These are phyloP conservation scores for Portevinia maculata DNA, from an alignment of 2,888 invertebrate genomes.

Conservation along the genomic window DNA sequence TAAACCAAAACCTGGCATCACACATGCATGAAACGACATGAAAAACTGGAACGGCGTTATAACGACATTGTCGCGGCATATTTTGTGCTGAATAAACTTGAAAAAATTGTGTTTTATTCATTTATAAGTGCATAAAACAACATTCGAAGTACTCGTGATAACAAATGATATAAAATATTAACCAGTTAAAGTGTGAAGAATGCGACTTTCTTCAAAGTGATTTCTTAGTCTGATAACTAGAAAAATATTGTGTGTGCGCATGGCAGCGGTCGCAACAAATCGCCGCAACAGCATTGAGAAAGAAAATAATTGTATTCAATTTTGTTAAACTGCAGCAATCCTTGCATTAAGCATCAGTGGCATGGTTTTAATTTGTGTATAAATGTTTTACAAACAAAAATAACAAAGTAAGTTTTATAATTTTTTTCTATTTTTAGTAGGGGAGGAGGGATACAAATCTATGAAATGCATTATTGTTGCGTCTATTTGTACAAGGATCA, in stretches of 20 bases:
- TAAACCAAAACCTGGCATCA: conserved; percentile 23
- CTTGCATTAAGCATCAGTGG: conserved; percentile 17
- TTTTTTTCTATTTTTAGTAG: neutral
- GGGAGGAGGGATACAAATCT: neutral
- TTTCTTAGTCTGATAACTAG: neutral
- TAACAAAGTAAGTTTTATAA: conserved; percentile 7
- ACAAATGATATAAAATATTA: neutral
- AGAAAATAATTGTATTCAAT: conserved; percentile 42
- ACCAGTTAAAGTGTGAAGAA: neutral
- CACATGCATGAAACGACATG: conserved; percentile 32
- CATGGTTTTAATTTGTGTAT: neutral
- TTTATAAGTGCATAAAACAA: conserved; percentile 1
- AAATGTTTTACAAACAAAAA: neutral
- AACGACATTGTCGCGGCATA: conserved; percentile 32
- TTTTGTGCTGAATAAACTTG: conserved; percentile 34
- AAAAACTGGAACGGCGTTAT: conserved; percentile 54
- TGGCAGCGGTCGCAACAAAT: conserved; percentile 70
- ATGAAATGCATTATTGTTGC: conserved; percentile 10
- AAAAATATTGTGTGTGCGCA: conserved; percentile 57
- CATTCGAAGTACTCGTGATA: neutral
- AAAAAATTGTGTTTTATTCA: conserved; percentile 10
- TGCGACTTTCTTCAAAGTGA: neutral
- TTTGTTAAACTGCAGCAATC: conserved; percentile 25
- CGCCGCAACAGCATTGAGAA: conserved; percentile 65
- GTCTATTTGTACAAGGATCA: conserved; percentile 11